phyloP scores from a whole-genome alignment of 1,140 invertebrate genomes.

The Ceratosolen fusciceps region DNA sequence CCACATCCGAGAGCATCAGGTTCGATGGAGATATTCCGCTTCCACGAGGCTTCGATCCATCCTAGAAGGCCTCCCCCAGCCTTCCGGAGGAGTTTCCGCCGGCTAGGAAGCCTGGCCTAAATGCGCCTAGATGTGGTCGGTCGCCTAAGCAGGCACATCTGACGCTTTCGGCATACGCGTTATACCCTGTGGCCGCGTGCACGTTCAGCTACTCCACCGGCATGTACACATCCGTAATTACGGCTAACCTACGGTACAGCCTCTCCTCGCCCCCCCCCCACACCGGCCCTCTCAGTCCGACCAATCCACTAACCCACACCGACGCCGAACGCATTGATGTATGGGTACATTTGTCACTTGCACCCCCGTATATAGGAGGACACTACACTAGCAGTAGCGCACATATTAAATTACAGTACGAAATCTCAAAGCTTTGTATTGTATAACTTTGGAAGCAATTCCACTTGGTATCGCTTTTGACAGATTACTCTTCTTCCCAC shows the following conservation, averaged over 20 bases:
- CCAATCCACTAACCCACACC: neutral
- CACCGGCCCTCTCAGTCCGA: neutral
- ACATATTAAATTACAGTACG: conserved; percentile 32
- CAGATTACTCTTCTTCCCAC: neutral
- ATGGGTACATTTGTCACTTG: conserved; percentile 40
- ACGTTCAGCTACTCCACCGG: neutral
- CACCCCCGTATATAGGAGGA: neutral
- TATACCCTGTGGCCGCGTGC: neutral
- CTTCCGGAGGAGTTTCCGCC: too few relatives aligned
- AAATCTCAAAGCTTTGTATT: conserved; percentile 37
- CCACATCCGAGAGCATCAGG: too few relatives aligned
- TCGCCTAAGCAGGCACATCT: neutral
- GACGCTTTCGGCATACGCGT: neutral
- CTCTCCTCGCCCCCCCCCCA: too few relatives aligned
- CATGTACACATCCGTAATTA: conserved; percentile 26
- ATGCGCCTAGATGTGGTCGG: neutral
- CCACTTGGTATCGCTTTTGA: neutral
- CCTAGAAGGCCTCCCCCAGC: too few relatives aligned
- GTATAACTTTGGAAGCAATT: neutral
- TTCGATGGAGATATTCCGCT: too few relatives aligned
- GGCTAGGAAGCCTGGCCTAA: too few relatives aligned
- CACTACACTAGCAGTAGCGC: neutral
- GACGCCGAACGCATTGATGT: conserved; percentile 18
- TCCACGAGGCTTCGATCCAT: too few relatives aligned
- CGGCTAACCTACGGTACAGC: conserved; percentile 13